phyloP scores from a whole-genome alignment of 1,140 invertebrate species.

The Mya arenaria region DNA sequence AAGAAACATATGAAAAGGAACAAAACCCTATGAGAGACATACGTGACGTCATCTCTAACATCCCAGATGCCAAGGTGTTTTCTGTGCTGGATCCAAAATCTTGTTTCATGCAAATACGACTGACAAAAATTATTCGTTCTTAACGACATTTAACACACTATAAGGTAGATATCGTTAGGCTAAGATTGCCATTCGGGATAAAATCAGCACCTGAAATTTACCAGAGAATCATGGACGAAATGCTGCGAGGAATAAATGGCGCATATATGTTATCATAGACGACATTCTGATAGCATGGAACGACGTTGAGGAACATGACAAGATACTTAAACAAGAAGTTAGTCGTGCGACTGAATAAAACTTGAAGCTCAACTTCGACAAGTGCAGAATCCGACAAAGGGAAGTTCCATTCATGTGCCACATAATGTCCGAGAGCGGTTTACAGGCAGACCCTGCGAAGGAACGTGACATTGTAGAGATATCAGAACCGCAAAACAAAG shows the following conservation, averaged over 20 bases:
- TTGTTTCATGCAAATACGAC: conserved; percentile 47
- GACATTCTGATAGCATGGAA: conserved; percentile 41
- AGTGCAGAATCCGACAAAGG: conserved; percentile 48
- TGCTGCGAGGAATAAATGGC: conserved; percentile 47
- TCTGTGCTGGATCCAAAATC: conserved; percentile 39
- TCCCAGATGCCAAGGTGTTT: conserved; percentile 54
- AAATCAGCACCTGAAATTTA: conserved; percentile 78
- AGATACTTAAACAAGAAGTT: conserved; percentile 71
- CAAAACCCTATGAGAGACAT: conserved; percentile 52
- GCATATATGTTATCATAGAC: conserved; percentile 61
- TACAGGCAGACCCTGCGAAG: conserved; percentile 77
- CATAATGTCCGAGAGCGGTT: conserved; percentile 75
- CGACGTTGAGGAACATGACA: conserved; percentile 56
- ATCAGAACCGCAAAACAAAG: conserved; percentile 45
- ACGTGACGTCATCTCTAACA: conserved; percentile 30
- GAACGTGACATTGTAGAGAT: conserved; percentile 71
- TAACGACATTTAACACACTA: conserved; percentile 55
- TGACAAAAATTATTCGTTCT: not conserved
- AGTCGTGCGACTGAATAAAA: conserved; percentile 70
- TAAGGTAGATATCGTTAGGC: conserved; percentile 58
- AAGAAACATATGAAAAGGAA: conserved; percentile 57
- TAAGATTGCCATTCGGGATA: conserved; percentile 57
- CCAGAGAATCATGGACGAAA: conserved; percentile 78
- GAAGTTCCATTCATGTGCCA: conserved; percentile 59
- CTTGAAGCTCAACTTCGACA: conserved; percentile 59